A percentile compares a stretch with the other conserved stretches of the same genome.
Evolutionary conservation across 2,113 vertebrate species (phyloP).

Genomic region (Hydrochoerus hydrochaeris): DNA sequence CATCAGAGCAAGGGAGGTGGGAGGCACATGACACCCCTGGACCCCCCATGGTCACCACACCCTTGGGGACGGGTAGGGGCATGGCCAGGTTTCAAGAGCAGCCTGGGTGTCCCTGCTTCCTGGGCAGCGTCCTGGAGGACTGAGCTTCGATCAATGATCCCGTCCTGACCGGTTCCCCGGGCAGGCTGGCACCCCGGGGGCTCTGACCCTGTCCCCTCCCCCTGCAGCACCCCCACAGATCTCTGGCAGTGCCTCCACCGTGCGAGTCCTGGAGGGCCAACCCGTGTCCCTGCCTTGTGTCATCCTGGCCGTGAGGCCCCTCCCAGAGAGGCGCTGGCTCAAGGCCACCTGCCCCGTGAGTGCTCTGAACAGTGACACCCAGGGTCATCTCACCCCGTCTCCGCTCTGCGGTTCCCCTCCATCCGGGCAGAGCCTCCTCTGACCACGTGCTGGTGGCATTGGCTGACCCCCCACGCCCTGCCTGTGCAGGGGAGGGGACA

Average conservation of each 20-base stretch:
- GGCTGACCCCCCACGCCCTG: background rate
- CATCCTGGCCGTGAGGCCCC: slow-evolving; percentile 90
- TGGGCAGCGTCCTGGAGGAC: background rate
- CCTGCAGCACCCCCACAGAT: slow-evolving; percentile 89
- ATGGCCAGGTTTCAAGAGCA: background rate
- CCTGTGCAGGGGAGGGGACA: too few relatives aligned
- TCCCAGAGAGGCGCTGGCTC: slow-evolving; percentile 92
- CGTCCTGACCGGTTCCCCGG: background rate
- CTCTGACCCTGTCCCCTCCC: background rate
- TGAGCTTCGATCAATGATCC: background rate
- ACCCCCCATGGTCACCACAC: rapidly evolving
- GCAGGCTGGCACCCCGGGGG: background rate
- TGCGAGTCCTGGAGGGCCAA: slow-evolving; percentile 87
- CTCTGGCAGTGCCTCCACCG: slow-evolving; percentile 84
- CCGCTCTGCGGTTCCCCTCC: background rate
- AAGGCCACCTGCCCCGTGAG: slow-evolving; percentile 89
- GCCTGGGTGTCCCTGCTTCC: background rate
- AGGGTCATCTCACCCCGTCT: rapidly evolving
- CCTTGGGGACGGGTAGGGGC: background rate
- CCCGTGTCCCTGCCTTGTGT: slow-evolving; percentile 91
- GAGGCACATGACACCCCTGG: background rate
- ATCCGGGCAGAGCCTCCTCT: background rate
- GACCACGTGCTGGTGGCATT: background rate
- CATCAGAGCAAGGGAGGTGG: background rate
- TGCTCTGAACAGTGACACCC: rapidly evolving